These are phyloP conservation scores for Byasa hedistus DNA, from an alignment of 2,888 invertebrate genomes.

Conservation along the genomic window DNA sequence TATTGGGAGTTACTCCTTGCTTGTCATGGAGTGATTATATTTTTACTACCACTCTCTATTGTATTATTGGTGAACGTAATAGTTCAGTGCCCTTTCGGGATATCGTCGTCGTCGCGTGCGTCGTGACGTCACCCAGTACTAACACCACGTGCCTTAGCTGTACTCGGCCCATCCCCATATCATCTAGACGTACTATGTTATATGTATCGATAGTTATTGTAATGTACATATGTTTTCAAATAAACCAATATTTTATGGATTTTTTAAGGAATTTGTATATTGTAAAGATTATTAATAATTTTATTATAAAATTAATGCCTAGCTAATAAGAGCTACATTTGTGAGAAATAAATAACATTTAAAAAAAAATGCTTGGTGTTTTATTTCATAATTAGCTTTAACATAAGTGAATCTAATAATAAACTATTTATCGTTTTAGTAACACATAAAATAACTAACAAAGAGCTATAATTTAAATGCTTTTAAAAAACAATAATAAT, in stretches of 20 bases:
- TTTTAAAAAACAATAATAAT: not conserved
- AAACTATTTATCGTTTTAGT: not conserved
- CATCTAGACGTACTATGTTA: conserved; percentile 70
- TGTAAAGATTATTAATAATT: conserved; percentile 80
- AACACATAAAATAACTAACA: not conserved
- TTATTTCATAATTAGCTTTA: conserved; percentile 49
- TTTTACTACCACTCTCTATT: conserved; percentile 49
- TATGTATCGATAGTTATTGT: conserved; percentile 74
- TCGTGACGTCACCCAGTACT: conserved; percentile 51
- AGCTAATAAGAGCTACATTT: conserved; percentile 78
- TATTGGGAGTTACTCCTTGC: conserved; percentile 54
- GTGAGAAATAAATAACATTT: conserved; percentile 78
- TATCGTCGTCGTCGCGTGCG: conserved; percentile 29
- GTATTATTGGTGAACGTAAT: conserved; percentile 49
- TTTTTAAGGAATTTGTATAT: conserved; percentile 80
- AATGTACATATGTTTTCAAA: conserved; percentile 78
- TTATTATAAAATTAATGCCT: conserved; percentile 79
- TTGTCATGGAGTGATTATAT: conserved; percentile 51
- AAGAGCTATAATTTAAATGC: not conserved
- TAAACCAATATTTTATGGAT: conserved; percentile 79
- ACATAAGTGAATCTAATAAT: not conserved
- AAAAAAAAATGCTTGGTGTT: conserved; percentile 56
- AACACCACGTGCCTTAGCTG: conserved; percentile 74
- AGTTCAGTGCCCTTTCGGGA: conserved; percentile 52
- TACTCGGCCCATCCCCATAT: conserved; percentile 73